Evolutionary conservation across 2,113 vertebrate species (phyloP).

Genomic region (Rafetus swinhoei): DNA sequence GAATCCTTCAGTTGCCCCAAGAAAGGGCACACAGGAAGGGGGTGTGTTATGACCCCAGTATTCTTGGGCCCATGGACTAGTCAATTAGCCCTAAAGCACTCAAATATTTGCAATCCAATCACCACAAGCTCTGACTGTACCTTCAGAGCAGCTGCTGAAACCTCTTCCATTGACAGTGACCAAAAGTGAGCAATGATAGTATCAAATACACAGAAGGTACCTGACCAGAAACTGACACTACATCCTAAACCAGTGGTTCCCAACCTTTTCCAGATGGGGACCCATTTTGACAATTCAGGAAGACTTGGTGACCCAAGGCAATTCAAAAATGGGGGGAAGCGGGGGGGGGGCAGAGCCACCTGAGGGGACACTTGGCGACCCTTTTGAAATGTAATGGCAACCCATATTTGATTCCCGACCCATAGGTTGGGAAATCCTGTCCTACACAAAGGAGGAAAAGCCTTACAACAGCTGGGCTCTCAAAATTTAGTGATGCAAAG

Average conservation of each 20-base stretch:
- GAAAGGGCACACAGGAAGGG: neutral
- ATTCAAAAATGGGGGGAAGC: too few species aligned
- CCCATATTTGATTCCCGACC: too few species aligned
- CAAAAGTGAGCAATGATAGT: neutral
- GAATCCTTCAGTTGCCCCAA: neutral
- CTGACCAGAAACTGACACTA: conserved; percentile 34
- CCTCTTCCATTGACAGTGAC: conserved; percentile 1
- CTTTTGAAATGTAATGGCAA: too few species aligned
- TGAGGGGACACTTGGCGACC: too few species aligned
- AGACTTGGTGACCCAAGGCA: too few species aligned
- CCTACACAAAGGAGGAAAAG: neutral
- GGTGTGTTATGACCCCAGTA: fast-evolving
- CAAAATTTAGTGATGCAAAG: neutral
- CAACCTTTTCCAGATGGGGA: too few species aligned
- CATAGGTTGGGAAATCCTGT: neutral
- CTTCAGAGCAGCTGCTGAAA: conserved; percentile 42
- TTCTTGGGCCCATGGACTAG: neutral
- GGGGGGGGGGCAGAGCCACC: too few species aligned
- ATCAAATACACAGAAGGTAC: neutral
- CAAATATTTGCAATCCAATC: neutral
- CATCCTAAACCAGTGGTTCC: too few species aligned
- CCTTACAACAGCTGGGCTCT: neutral
- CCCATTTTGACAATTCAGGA: too few species aligned
- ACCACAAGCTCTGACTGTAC: neutral
- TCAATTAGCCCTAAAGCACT: neutral